These are phyloP conservation scores for Drosophila parvula DNA, from an alignment of 1,140 invertebrate species.

Conservation along the genomic window DNA sequence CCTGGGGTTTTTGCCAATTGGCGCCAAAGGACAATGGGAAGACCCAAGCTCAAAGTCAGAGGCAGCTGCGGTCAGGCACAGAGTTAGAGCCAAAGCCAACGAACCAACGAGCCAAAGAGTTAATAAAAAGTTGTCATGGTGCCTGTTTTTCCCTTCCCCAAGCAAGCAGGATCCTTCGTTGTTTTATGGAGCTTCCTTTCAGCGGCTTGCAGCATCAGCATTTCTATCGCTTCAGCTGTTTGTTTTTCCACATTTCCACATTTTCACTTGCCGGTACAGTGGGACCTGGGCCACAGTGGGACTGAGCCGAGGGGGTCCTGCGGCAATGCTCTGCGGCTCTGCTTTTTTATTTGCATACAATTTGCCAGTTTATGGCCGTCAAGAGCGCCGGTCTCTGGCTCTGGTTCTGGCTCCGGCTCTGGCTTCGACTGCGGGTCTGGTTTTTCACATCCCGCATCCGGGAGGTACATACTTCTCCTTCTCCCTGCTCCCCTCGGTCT, in stretches of 20 bases:
- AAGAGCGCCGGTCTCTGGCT: slow-evolving; percentile 34
- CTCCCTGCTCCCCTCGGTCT: not conserved
- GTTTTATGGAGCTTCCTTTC: slow-evolving; percentile 55
- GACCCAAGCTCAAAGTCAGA: slow-evolving; percentile 19
- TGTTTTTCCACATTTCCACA: slow-evolving; percentile 28
- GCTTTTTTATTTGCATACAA: slow-evolving; percentile 78
- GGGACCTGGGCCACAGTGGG: not conserved
- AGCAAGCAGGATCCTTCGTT: slow-evolving; percentile 1
- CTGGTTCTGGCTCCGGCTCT: slow-evolving; percentile 9
- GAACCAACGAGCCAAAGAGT: slow-evolving; percentile 57
- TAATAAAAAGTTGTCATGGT: slow-evolving; percentile 75
- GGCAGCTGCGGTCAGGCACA: slow-evolving; percentile 14
- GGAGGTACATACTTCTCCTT: not conserved
- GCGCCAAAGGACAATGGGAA: slow-evolving; percentile 40
- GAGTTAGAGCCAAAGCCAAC: slow-evolving; percentile 21
- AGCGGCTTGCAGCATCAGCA: slow-evolving; percentile 62
- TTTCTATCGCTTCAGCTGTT: slow-evolving; percentile 45
- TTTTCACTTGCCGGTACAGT: not conserved
- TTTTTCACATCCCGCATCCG: slow-evolving; percentile 8
- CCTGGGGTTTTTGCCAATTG: slow-evolving; percentile 50
- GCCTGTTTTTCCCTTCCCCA: slow-evolving; percentile 18
- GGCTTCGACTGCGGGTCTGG: slow-evolving; percentile 15
- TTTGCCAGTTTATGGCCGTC: slow-evolving; percentile 73
- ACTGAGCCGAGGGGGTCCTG: slow-evolving; percentile 33
- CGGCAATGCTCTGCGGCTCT: slow-evolving; percentile 54